Conservation (phyloP, 2,113 vertebrate genomes). For the Serilophus lunatus region DNA sequence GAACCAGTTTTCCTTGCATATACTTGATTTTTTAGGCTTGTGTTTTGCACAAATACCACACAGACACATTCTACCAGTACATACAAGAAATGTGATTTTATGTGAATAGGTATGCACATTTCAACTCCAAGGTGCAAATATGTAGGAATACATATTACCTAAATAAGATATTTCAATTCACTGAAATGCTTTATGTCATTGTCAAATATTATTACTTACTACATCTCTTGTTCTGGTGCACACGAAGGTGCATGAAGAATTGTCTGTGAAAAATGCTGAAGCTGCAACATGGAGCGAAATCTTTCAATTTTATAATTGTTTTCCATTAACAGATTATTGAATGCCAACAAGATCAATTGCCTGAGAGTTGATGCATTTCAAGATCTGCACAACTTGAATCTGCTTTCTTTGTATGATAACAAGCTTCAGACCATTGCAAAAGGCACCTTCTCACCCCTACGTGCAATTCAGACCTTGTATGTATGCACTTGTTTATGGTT, state of each 20-base stretch:
- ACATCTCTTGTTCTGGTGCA: not conserved
- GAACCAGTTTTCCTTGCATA: not conserved
- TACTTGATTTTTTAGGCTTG: slow-evolving; percentile 8
- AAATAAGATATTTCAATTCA: not conserved
- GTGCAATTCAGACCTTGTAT: slow-evolving; percentile 96
- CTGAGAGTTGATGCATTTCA: slow-evolving; percentile 98
- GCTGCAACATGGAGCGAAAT: accelerated
- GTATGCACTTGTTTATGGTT: slow-evolving; percentile 55
- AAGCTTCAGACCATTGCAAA: slow-evolving; percentile 98
- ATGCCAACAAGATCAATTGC: slow-evolving; percentile 99
- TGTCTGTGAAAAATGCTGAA: not conserved
- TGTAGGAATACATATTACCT: not conserved
- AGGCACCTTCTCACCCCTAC: slow-evolving; percentile 92
- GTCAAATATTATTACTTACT: not conserved
- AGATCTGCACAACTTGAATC: slow-evolving; percentile 97
- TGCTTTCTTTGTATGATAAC: slow-evolving; percentile 98
- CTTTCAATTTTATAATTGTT: not conserved
- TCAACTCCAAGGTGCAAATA: not conserved
- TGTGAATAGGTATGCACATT: not conserved
- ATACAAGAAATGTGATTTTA: not conserved
- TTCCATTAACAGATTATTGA: slow-evolving; percentile 86
- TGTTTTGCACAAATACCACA: slow-evolving; percentile 8
- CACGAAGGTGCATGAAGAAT: not conserved
- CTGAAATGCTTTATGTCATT: not conserved
- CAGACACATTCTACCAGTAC: not conserved